These are phyloP conservation scores for Calameuta pallipes DNA, from an alignment of 2,888 invertebrate genomes.

Conservation along the genomic window DNA sequence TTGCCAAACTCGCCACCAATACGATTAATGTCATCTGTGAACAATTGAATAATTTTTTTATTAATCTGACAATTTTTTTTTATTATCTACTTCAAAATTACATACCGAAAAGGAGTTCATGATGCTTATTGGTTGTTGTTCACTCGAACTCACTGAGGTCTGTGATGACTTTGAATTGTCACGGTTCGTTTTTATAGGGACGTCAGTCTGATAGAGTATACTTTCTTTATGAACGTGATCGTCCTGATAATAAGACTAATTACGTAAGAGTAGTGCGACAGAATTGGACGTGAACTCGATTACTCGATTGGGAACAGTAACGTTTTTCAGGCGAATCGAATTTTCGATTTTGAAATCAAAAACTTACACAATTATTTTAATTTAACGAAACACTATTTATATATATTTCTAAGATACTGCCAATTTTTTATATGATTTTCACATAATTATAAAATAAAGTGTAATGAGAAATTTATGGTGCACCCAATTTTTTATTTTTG, in stretches of 20 bases:
- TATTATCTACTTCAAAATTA: not conserved
- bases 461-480: too few relatives aligned
- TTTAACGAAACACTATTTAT: too few relatives aligned
- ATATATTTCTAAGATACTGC: too few relatives aligned
- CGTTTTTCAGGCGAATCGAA: too few relatives aligned
- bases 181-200: constrained; percentile 39
- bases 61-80: not conserved
- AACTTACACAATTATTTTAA: too few relatives aligned
- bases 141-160: constrained; percentile 19
- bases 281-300: too few relatives aligned
- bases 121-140: constrained; percentile 24
- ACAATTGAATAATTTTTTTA: not conserved
- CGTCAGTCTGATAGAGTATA: constrained; percentile 23
- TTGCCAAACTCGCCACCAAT: constrained; percentile 29
- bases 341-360: too few relatives aligned
- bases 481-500: too few relatives aligned
- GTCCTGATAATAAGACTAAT: constrained; percentile 28
- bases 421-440: too few relatives aligned
- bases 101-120: constrained; percentile 41
- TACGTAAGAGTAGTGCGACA: not conserved
- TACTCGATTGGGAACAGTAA: too few relatives aligned
- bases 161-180: constrained; percentile 26
- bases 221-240: constrained; percentile 46
- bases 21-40: constrained; percentile 32
- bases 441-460: too few relatives aligned